Evolutionary conservation across 2,113 vertebrate genomes (phyloP).

Genomic region (Mormoops blainvillei): DNA sequence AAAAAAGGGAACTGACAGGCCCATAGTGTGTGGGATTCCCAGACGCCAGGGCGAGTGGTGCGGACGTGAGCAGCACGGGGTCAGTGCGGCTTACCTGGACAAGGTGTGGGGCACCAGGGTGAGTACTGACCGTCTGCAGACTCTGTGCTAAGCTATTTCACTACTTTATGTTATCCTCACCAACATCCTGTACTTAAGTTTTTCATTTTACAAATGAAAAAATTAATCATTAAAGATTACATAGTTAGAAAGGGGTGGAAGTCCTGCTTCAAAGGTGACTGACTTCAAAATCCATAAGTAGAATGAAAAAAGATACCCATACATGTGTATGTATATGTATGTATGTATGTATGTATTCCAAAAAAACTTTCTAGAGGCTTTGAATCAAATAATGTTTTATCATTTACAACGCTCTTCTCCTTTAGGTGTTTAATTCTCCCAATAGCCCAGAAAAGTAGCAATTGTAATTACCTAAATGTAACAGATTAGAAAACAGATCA

Average conservation of each 20-base stretch:
- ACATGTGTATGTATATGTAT: too few relatives aligned
- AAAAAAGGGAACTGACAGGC: background rate
- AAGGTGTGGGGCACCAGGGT: rapidly evolving
- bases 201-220: slow-evolving; percentile 26
- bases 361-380: background rate
- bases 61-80: rapidly evolving
- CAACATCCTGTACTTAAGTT: background rate
- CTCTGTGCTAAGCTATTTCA: too few relatives aligned
- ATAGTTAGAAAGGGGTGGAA: background rate
- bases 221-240: background rate
- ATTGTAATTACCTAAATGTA: slow-evolving; percentile 33
- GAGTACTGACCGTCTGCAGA: background rate
- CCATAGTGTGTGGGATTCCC: background rate
- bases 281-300: background rate
- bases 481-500: slow-evolving; percentile 42
- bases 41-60: background rate
- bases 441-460: slow-evolving; percentile 19
- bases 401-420: background rate
- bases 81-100: background rate
- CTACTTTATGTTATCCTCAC: background rate
- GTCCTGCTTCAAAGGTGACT: background rate
- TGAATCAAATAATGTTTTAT: background rate
- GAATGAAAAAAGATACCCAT: background rate
- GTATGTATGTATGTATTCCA: background rate
- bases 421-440: slow-evolving; percentile 1